These are phyloP conservation scores for Melanotaenia pygmaea DNA, from an alignment of 2,797 vertebrate species.

Conservation along the genomic window DNA sequence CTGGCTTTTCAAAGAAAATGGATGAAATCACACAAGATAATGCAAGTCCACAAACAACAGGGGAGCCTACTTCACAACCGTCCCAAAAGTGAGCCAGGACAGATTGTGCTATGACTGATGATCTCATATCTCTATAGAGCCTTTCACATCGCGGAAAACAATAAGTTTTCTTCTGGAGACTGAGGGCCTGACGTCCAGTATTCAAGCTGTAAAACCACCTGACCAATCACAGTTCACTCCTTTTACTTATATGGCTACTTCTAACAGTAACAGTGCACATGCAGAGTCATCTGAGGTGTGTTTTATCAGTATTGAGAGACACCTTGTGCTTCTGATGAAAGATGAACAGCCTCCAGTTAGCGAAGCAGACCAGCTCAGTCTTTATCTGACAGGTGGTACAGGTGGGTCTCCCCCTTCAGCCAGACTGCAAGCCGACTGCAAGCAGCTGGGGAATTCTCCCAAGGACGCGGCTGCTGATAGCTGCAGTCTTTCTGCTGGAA, in stretches of 20 bases:
- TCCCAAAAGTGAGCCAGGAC: constrained; percentile 61
- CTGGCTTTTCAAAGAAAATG: constrained; percentile 54
- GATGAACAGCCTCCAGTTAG: neutral
- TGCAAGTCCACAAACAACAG: constrained; percentile 19
- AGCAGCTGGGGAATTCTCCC: constrained; percentile 51
- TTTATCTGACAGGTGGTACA: constrained; percentile 8
- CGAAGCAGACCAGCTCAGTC: neutral
- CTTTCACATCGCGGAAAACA: constrained; percentile 37
- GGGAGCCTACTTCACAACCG: constrained; percentile 24
- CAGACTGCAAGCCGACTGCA: constrained; percentile 35
- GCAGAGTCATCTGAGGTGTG: constrained; percentile 17
- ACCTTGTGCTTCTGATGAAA: neutral
- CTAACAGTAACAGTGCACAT: neutral
- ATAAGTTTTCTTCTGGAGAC: neutral
- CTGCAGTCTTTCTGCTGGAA: constrained; percentile 24
- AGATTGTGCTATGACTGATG: constrained; percentile 29
- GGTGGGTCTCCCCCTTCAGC: constrained; percentile 33
- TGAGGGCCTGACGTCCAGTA: neutral
- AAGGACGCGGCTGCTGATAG: constrained; percentile 44
- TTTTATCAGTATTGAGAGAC: constrained; percentile 26
- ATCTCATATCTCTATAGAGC: constrained; percentile 30
- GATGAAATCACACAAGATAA: constrained; percentile 44
- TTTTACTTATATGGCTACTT: constrained; percentile 5
- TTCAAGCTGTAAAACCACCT: constrained; percentile 12
- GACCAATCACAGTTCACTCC: constrained; percentile 12